Base-by-base conservation (phyloP, 2,797 vertebrate species). In the Danio albolineatus region DNA sequence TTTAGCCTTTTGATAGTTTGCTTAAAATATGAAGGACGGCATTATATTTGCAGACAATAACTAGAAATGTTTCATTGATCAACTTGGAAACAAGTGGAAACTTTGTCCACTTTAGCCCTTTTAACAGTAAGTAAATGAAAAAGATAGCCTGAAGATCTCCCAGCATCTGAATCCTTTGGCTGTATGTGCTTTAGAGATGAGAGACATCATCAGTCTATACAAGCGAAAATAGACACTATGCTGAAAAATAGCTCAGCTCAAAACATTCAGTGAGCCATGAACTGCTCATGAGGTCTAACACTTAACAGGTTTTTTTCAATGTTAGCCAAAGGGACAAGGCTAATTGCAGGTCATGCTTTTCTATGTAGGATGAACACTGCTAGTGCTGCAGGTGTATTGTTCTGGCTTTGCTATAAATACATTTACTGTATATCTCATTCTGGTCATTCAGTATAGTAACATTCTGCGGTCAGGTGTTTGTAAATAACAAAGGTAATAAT, bases 341-440 rank as follows among this genome's bases (percentile, higher is more conserved):
- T 73, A 73, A 73, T 17, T 56, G 39, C 54, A 56, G n/a, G 38
- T 19, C 38, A 56, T 57, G 53, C 10, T 46, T 64, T 44, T 13
- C 12, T 28, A 4, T 65, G 6, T 44, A 19, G 41, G n/a, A 12
- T 43, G 43, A 64, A 64, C 61, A 64, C 61, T 39, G 9, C 44
- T n/a, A 65, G 12, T 8, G 17, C 43, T 46, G 4, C 43, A 62
- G 39, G 36, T 39, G 59, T 36, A 64, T 64, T 41, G n/a, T 4
- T 36, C 59, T 60, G 5, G 56, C 10, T 49, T 48, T 49, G 48
- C 13, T 10, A 28, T 28, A 62, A 1, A 41, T 64, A n/a, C 13
- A 49, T 1, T 17, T 4, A 1, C 5, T 48, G 10, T 13, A 7
- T 16, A 7, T 51, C 38, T 38, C 5, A 28, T 57, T 57, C 10